Base-by-base conservation (phyloP, 92 coral and sea anemone species). In the Pocillopora grandis region DNA sequence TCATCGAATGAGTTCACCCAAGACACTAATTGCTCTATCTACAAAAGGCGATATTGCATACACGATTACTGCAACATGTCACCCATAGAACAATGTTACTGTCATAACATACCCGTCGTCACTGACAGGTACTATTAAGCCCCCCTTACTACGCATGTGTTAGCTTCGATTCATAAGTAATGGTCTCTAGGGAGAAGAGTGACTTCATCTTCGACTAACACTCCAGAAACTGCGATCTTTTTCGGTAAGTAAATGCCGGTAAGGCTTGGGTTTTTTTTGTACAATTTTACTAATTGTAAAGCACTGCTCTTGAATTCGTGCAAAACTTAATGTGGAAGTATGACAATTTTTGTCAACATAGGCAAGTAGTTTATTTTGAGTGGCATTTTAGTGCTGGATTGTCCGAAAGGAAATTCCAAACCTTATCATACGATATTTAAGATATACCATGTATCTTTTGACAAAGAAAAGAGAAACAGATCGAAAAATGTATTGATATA, bases 31-130 rank as follows among this genome's bases (percentile, higher is more conserved):
- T 70, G 75, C 13, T 9, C 75, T 12, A 33, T 70, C 42, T 16
- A 35, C 55, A 37, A 42, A 7, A 37, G 75, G 75, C 42, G 21
- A 37, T 70, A 37, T 70, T 70, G 42, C 56, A 9, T 49, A 70
- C 75, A 37, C 57, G 33, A 16, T 70, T 70, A 70, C 75, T 70
- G 75, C 33, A 11, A 37, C 75, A 70, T 35, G 56, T 70, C 56
- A 70, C 18, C 42, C 56, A 15, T 16, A 2, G 10, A 11, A 76
- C 63, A 78, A 15, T 83, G 86, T 27, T 49, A 83, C 86, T 83
- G 86, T 74, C 86, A 83, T 73, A 49, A 61, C 66, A 83, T 66
- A 73, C 80, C 80, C 74, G 86, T 75, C 42, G 52, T 73, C 56
- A 73, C 17, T 15, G 20, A 62, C 86, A 83, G 86, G 86, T 83